Evolutionary conservation across 2,113 vertebrate species (phyloP), one percentile per base, ranked within the genome.

Genomic region (Antechinus stuartii): DNA sequence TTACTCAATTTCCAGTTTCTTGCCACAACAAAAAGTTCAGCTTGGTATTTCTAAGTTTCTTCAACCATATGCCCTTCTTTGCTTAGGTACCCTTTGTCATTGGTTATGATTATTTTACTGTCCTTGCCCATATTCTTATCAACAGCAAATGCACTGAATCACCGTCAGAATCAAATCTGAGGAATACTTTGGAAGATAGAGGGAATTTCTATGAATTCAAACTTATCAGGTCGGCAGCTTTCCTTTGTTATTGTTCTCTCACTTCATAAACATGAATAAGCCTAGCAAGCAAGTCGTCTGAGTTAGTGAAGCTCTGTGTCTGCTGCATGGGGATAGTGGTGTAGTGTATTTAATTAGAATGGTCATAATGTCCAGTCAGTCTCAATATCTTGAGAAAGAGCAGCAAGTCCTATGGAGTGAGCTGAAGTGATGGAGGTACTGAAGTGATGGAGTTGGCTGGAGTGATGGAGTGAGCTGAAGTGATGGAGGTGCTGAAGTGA

Each of bases 41-140:
- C 98, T 96, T 99, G 99, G 98, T 99, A 99, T 42, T 99, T 99
- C 96, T 99, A 99, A 0, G 98, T 98, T 92, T 99, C 99, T 93
- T 99, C 97, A 0, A 99, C 98, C 98, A 99, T 99, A 52, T 98
- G 98, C 90, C 99, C 98, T 42, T 99, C 99, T 98, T 99, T 99
- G 94, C 98, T 99, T 50, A 99, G 98, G 3, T 98, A 99, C 95
- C 98, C 99, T 94, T 99, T 99, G 95, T 99, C 99, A 0, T 99
- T 99, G 0, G 98, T 99, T 96, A 99, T 99, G 0, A 99, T 99
- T 98, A 99, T 99, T 98, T 99, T 99, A 94, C 97, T 94, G 97
- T 98, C 50, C 8, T 52, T 52, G 50, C 50, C 50, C 50, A 10
- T 52, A 52, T 52, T 52, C 96, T 98, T 98, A 19, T 98, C 98